phyloP scores from a whole-genome alignment of 2,888 invertebrate genomes.

The Melanargia galathea region DNA sequence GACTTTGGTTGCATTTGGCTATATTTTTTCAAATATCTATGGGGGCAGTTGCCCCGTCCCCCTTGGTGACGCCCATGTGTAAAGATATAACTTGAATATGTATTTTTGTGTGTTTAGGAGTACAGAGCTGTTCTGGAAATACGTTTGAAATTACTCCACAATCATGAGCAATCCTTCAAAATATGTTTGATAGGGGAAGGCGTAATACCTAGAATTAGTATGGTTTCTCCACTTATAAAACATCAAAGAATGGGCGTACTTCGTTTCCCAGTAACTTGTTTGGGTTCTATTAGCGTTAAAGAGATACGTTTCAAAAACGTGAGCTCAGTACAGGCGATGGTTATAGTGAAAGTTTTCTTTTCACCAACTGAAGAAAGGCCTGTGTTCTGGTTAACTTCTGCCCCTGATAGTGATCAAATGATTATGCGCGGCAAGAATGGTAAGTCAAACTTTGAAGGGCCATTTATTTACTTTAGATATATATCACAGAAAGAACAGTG shows the following conservation, averaged over 20 bases:
- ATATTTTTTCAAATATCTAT: too few relatives aligned
- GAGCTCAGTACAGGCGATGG: conserved; percentile 58
- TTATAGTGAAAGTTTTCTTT: conserved; percentile 53
- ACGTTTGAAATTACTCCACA: conserved; percentile 66
- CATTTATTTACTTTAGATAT: too few relatives aligned
- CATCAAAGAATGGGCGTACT: conserved; percentile 56
- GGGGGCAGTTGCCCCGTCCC: too few relatives aligned
- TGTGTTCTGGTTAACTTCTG: conserved; percentile 61
- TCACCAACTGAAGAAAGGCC: conserved; percentile 54
- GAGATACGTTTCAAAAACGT: conserved; percentile 66
- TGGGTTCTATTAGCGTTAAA: conserved; percentile 62
- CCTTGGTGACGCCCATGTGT: too few relatives aligned
- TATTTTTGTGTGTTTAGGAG: conserved; percentile 53
- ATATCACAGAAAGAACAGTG: not conserved
- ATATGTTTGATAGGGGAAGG: conserved; percentile 75
- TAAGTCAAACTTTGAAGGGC: conserved; percentile 38
- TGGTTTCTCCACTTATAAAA: conserved; percentile 56
- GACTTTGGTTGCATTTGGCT: too few relatives aligned
- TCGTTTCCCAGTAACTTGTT: conserved; percentile 68
- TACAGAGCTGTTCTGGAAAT: conserved; percentile 73
- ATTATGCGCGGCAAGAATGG: conserved; percentile 52
- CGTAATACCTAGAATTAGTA: conserved; percentile 67
- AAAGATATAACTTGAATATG: not conserved
- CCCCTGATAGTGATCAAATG: conserved; percentile 49
- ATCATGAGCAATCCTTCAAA: conserved; percentile 66